Percentiles rank a stretch among this genome's conserved stretches.
Conservation (phyloP, 2,797 vertebrate genomes). For the Chelon labrosus region DNA sequence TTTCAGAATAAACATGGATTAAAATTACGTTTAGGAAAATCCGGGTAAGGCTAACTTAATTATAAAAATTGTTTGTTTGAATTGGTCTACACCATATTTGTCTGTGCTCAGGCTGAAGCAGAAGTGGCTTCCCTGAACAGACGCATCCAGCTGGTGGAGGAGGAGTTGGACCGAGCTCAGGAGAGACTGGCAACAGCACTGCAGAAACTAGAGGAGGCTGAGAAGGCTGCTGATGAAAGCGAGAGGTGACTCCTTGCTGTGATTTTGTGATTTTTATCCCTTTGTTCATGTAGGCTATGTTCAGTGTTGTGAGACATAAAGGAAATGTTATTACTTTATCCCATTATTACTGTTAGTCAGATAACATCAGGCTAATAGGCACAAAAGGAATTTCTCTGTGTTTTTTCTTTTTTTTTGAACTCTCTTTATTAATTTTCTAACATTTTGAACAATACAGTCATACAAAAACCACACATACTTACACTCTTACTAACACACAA, state of each 20-base stretch:
- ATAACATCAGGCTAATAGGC: no score
- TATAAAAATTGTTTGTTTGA: background rate
- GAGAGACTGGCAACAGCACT: conserved; percentile 95
- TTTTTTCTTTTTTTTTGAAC: no score
- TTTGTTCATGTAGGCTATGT: background rate
- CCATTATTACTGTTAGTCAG: no score
- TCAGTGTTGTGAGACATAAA: background rate
- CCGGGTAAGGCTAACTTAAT: background rate
- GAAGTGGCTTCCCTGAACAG: conserved; percentile 96
- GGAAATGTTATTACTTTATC: background rate
- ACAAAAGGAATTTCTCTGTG: no score
- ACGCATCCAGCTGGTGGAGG: conserved; percentile 97
- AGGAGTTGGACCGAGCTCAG: conserved; percentile 96
- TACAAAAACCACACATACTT: no score
- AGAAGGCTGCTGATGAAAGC: conserved; percentile 96
- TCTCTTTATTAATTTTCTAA: no score
- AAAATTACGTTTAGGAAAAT: no score
- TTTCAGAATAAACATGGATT: no score
- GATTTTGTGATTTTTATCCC: background rate
- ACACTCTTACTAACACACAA: no score
- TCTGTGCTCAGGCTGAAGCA: conserved; percentile 80
- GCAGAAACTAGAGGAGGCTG: conserved; percentile 96
- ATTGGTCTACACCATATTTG: background rate
- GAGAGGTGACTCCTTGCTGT: conserved; percentile 86
- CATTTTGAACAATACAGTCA: no score